Evolutionary conservation across 2,113 vertebrate species (phyloP).

Genomic region (Uropsilus gracilis): DNA sequence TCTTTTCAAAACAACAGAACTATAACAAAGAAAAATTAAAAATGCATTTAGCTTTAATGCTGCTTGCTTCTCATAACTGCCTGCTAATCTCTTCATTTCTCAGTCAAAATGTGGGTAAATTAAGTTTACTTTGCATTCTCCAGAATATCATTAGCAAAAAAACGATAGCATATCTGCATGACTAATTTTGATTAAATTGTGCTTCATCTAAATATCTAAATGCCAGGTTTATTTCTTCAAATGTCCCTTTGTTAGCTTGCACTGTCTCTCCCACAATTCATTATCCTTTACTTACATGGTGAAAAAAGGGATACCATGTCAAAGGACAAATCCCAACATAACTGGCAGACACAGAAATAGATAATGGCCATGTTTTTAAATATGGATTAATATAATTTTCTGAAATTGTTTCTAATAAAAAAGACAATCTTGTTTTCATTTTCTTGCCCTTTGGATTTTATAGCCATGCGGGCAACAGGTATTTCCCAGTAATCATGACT

Average conservation of each 20-base stretch:
- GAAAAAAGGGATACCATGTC: neutral
- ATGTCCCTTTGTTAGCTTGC: conserved; percentile 68
- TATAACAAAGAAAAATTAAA: conserved; percentile 52
- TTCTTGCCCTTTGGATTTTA: conserved; percentile 28
- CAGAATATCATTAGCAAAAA: conserved; percentile 79
- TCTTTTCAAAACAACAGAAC: conserved; percentile 48
- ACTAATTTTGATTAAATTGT: conserved; percentile 84
- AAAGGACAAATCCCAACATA: conserved; percentile 44
- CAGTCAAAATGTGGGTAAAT: conserved; percentile 77
- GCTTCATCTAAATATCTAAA: conserved; percentile 83
- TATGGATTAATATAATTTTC: conserved; percentile 59
- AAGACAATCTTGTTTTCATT: conserved; percentile 39
- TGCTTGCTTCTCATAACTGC: conserved; percentile 9
- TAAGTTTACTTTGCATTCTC: conserved; percentile 76
- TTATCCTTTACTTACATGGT: conserved; percentile 27
- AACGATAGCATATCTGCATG: conserved; percentile 77
- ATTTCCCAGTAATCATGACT: conserved; percentile 42
- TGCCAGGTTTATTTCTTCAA: conserved; percentile 76
- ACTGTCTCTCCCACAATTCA: conserved; percentile 1
- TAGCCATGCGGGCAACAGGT: neutral
- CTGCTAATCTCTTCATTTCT: conserved; percentile 74
- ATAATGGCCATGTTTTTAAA: conserved; percentile 35
- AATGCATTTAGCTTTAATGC: conserved; percentile 44
- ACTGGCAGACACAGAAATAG: conserved; percentile 25
- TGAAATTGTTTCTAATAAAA: conserved; percentile 68